phyloP scores from a whole-genome alignment of 1,140 invertebrate species.

The Anastrepha ludens region DNA sequence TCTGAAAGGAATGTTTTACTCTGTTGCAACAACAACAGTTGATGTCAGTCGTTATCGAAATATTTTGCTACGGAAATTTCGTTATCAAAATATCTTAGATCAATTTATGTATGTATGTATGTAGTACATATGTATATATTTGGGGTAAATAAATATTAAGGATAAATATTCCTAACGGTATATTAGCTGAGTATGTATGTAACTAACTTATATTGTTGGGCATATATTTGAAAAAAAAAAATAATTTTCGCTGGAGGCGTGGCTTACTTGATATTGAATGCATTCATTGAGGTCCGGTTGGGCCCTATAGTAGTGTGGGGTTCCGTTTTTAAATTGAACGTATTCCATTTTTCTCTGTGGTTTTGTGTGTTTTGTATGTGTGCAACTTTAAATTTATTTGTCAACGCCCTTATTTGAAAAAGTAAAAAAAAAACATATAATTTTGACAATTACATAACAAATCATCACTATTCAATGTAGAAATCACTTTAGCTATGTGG shows the following conservation, averaged over 20 bases:
- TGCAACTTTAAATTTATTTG: constrained; percentile 56
- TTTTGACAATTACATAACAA: constrained; percentile 45
- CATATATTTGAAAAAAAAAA: background rate
- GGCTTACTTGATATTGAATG: constrained; percentile 74
- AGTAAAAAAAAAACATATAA: constrained; percentile 51
- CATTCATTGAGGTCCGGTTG: constrained; percentile 73
- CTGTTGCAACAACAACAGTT: too few relatives aligned
- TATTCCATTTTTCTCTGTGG: constrained; percentile 70
- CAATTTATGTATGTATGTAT: background rate
- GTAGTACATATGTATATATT: background rate
- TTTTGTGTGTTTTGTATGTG: constrained; percentile 61
- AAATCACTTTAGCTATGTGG: background rate
- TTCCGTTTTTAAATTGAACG: constrained; percentile 74
- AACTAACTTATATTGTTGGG: background rate
- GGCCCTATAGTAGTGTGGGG: constrained; percentile 73
- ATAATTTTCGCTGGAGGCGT: background rate
- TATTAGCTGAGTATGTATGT: background rate
- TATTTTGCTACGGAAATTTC: too few relatives aligned
- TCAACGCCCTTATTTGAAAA: constrained; percentile 65
- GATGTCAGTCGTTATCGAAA: too few relatives aligned
- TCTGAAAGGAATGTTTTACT: too few relatives aligned
- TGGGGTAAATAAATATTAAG: too few relatives aligned
- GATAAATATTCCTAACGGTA: background rate
- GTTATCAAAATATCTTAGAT: too few relatives aligned
- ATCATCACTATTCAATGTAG: constrained; percentile 18